phyloP scores from a whole-genome alignment of 2,113 vertebrate species.

The Phodopus roborovskii region DNA sequence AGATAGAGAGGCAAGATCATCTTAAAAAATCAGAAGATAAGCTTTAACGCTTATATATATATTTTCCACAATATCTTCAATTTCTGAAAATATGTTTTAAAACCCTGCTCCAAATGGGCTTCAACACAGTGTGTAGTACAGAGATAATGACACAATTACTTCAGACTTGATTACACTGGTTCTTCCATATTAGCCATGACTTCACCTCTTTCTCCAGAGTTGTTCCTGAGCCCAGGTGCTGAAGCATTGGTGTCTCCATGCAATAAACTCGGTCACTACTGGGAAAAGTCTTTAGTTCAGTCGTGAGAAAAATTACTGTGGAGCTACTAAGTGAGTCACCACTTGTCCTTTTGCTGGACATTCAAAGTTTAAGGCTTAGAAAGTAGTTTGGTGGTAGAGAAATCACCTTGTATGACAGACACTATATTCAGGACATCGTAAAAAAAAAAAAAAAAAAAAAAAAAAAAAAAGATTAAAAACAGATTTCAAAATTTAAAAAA shows the following conservation, averaged over 20 bases:
- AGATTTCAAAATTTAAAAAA: background rate
- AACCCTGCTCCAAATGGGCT: accelerated
- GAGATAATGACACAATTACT: background rate
- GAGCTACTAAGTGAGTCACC: background rate
- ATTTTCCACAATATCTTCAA: background rate
- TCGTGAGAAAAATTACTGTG: background rate
- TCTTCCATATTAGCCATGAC: background rate
- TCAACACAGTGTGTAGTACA: background rate
- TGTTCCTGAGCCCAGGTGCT: background rate
- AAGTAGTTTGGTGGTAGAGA: background rate
- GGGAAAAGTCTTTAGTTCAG: background rate
- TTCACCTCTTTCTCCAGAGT: background rate
- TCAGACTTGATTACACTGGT: background rate
- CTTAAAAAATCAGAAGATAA: background rate
- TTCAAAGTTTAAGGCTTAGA: background rate
- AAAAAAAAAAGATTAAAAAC: background rate
- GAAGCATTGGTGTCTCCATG: background rate
- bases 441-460: too few species aligned
- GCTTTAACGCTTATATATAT: background rate
- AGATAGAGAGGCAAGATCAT: too few species aligned
- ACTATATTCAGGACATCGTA: background rate
- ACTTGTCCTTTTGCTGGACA: background rate
- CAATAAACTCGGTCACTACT: too few species aligned
- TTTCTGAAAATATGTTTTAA: background rate
- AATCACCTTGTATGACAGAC: too few species aligned